phyloP scores from a whole-genome alignment of 2,888 invertebrate genomes.

The Cantharis nigra region DNA sequence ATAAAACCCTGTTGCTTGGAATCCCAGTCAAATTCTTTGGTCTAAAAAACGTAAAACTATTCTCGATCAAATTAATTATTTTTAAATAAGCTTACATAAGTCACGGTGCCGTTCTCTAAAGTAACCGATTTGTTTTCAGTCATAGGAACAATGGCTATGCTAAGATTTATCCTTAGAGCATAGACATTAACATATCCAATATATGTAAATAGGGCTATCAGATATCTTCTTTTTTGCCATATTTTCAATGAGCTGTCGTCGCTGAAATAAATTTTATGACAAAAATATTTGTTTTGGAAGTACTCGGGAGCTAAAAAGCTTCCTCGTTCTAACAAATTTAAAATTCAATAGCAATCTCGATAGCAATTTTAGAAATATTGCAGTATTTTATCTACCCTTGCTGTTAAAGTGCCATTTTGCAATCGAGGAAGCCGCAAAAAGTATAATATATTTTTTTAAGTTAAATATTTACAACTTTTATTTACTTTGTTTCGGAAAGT shows the following conservation, averaged over 20 bases:
- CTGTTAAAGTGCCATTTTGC: too few relatives aligned
- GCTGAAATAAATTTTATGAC: background rate
- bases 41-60: constrained; percentile 51
- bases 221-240: constrained; percentile 74
- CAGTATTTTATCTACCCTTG: too few relatives aligned
- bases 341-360: too few relatives aligned
- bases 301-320: too few relatives aligned
- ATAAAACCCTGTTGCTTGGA: constrained; percentile 77
- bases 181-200: constrained; percentile 86
- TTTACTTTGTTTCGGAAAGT: too few relatives aligned
- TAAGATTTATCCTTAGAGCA: constrained; percentile 83
- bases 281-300: too few relatives aligned
- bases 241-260: constrained; percentile 62
- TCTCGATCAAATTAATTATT: too few relatives aligned
- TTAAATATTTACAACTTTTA: too few relatives aligned
- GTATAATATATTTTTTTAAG: too few relatives aligned
- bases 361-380: too few relatives aligned
- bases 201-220: constrained; percentile 70
- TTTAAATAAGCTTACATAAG: constrained; percentile 55
- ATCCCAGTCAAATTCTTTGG: constrained; percentile 80
- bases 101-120: constrained; percentile 66
- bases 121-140: constrained; percentile 69
- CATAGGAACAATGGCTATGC: constrained; percentile 96
- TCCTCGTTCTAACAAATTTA: too few relatives aligned
- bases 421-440: too few relatives aligned